Percentiles rank a stretch among this genome's conserved stretches.
phyloP scores from a whole-genome alignment of 2,113 vertebrate species.

The Numenius arquata region DNA sequence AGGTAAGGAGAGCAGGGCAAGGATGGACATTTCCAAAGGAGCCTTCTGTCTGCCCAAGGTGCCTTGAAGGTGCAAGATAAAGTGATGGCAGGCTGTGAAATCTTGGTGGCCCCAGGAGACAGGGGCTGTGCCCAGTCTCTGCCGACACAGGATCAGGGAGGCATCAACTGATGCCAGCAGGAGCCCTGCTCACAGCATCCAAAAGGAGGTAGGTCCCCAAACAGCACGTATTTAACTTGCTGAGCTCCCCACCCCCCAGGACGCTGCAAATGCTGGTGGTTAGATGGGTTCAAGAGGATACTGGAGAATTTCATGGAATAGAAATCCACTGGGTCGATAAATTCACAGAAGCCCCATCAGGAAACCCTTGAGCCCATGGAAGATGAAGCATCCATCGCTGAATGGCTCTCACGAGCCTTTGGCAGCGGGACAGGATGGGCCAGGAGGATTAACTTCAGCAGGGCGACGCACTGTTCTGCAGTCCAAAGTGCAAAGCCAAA shows the following conservation, averaged over 20 bases:
- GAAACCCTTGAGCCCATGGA: neutral
- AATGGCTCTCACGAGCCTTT: neutral
- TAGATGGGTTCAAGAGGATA: rapidly evolving
- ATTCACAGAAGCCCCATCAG: neutral
- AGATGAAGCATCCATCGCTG: neutral
- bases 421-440: neutral
- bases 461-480: rapidly evolving
- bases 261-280: neutral
- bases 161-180: rapidly evolving
- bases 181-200: neutral
- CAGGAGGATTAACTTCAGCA: neutral
- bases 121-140: neutral
- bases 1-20: neutral
- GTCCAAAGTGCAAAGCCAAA: neutral
- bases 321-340: neutral
- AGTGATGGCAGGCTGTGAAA: neutral
- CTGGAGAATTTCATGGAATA: neutral
- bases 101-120: rapidly evolving
- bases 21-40: neutral
- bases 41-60: neutral
- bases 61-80: neutral
- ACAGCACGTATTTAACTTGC: rapidly evolving
- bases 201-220: neutral
- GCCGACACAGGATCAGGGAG: neutral
- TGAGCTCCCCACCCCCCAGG: neutral